Evolutionary conservation across 2,113 vertebrate species (phyloP).

Genomic region (Hassar affinis): DNA sequence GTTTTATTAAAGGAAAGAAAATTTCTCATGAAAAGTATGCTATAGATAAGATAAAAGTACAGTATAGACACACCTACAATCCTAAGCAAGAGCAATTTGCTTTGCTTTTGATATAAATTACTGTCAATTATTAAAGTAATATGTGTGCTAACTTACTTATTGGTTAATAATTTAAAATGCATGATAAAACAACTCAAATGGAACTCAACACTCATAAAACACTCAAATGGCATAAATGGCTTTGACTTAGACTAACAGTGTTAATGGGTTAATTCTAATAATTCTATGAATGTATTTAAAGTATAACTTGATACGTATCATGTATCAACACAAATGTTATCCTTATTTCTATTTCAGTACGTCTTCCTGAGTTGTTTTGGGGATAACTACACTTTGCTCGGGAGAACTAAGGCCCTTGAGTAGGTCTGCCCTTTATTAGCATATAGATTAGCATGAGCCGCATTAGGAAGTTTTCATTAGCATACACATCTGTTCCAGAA

Average conservation of each 20-base stretch:
- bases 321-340: neutral
- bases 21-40: neutral
- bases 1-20: neutral
- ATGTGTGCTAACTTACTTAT: too few relatives aligned
- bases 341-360: neutral
- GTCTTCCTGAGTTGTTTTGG: neutral
- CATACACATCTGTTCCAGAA: slow-evolving; percentile 46
- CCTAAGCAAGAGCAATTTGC: neutral
- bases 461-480: slow-evolving; percentile 39
- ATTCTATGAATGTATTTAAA: neutral
- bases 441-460: slow-evolving; percentile 26
- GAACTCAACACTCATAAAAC: too few relatives aligned
- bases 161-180: too few relatives aligned
- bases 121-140: too few relatives aligned
- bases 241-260: neutral
- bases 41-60: neutral
- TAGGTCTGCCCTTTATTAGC: slow-evolving; percentile 15
- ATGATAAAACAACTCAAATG: too few relatives aligned
- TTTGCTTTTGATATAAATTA: neutral
- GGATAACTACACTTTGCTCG: neutral
- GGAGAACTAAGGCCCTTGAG: slow-evolving; percentile 1
- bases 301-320: neutral
- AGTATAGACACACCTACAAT: neutral
- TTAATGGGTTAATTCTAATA: neutral
- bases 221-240: neutral